phyloP scores from a whole-genome alignment of 2,888 invertebrate species.

The Acheta domesticus region DNA sequence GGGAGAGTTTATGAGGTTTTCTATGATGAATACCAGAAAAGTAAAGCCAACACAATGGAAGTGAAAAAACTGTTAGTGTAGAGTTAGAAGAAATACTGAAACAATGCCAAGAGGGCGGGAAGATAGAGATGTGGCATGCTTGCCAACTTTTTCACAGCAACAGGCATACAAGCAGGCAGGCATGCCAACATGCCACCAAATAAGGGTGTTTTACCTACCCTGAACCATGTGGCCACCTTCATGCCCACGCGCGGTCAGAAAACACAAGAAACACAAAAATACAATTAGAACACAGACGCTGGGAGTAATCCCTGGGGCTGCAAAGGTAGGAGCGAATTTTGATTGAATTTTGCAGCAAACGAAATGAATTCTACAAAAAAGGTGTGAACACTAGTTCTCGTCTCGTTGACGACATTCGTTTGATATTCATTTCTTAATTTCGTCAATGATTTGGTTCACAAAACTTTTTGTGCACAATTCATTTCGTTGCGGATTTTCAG shows the following conservation, averaged over 20 bases:
- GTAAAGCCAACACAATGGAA: too few relatives aligned
- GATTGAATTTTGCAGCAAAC: background rate
- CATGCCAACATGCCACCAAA: conserved; percentile 18
- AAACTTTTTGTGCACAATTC: too few relatives aligned
- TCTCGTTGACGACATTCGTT: background rate
- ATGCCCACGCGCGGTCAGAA: conserved; percentile 28
- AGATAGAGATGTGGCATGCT: conserved; percentile 1
- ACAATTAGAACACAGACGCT: conserved; percentile 4
- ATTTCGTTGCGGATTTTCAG: too few relatives aligned
- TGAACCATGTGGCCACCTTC: conserved; percentile 88
- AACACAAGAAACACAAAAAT: conserved; percentile 31
- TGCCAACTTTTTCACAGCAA: conserved; percentile 9
- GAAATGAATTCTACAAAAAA: background rate
- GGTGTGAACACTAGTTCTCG: background rate
- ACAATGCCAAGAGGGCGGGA: background rate
- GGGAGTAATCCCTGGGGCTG: background rate
- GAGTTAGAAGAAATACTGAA: too few relatives aligned
- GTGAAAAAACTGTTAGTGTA: too few relatives aligned
- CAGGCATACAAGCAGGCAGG: conserved; percentile 10
- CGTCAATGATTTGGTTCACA: too few relatives aligned
- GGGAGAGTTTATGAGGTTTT: too few relatives aligned
- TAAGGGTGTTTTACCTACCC: conserved; percentile 63
- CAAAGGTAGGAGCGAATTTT: background rate
- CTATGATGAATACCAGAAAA: too few relatives aligned
- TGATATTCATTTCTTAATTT: background rate